phyloP scores from a whole-genome alignment of 2,888 invertebrate species.

The Cactoblastis cactorum region DNA sequence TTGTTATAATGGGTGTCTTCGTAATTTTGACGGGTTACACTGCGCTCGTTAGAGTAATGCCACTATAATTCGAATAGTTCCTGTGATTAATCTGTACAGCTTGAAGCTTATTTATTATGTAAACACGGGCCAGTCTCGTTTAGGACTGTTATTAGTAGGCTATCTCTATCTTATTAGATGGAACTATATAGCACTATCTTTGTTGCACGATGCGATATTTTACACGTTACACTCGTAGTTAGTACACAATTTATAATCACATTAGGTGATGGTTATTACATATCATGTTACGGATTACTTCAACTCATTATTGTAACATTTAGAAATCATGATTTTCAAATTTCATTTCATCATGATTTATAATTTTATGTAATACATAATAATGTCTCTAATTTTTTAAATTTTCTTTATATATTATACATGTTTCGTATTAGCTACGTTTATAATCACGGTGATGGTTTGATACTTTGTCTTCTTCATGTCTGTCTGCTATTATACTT shows the following conservation, averaged over 20 bases:
- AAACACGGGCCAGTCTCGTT: constrained; percentile 21
- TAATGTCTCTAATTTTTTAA: constrained; percentile 2
- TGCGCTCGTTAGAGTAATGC: constrained; percentile 48
- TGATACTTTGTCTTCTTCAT: constrained; percentile 58
- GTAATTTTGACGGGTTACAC: constrained; percentile 56
- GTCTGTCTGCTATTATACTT: constrained; percentile 42
- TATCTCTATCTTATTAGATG: constrained; percentile 41
- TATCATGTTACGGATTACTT: constrained; percentile 22
- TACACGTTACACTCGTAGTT: constrained; percentile 34
- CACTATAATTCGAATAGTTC: constrained; percentile 31
- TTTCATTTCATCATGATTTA: background rate
- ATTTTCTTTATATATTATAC: constrained; percentile 15
- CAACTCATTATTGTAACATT: constrained; percentile 16
- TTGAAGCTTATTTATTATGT: constrained; percentile 30
- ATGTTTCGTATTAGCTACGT: constrained; percentile 40
- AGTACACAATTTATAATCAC: constrained; percentile 29
- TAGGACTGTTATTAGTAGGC: constrained; percentile 35
- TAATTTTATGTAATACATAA: background rate
- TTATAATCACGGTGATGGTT: constrained; percentile 68
- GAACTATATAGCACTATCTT: constrained; percentile 54
- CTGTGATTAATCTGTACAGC: constrained; percentile 36
- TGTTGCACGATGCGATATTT: constrained; percentile 60
- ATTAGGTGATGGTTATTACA: constrained; percentile 53
- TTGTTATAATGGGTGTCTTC: constrained; percentile 45
- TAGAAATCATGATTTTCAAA: constrained; percentile 25